Evolutionary conservation across 2,888 invertebrate genomes (phyloP).

Genomic region (Epinotia ramella): DNA sequence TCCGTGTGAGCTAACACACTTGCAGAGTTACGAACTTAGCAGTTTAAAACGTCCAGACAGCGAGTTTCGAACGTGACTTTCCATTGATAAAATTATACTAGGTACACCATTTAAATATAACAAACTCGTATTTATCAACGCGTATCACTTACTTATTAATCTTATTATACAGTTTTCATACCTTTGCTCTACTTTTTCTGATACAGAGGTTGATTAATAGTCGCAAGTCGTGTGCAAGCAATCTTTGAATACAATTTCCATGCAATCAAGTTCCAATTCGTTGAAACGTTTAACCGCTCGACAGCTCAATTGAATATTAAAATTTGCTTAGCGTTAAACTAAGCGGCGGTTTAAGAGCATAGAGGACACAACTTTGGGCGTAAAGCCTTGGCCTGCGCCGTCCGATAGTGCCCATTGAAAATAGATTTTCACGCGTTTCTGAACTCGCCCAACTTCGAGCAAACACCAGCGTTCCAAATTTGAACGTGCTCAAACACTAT

Average conservation of each 20-base stretch:
- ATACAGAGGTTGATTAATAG: slow-evolving; percentile 16
- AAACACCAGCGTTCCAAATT: slow-evolving; percentile 63
- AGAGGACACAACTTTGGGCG: slow-evolving; percentile 76
- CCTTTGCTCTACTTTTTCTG: background rate
- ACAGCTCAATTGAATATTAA: slow-evolving; percentile 83
- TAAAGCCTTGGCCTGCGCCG: slow-evolving; percentile 79
- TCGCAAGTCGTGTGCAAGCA: slow-evolving; percentile 19
- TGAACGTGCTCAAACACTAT: slow-evolving; percentile 32
- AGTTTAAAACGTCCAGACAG: slow-evolving; percentile 73
- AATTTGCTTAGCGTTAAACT: slow-evolving; percentile 80
- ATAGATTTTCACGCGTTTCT: slow-evolving; percentile 80
- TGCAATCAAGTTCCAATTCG: slow-evolving; percentile 43
- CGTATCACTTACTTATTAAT: background rate
- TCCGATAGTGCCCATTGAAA: slow-evolving; percentile 84
- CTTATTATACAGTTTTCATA: background rate
- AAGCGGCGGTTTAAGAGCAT: slow-evolving; percentile 72
- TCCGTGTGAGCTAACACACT: slow-evolving; percentile 69
- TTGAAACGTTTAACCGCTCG: slow-evolving; percentile 48
- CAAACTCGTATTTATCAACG: slow-evolving; percentile 3
- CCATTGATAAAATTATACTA: slow-evolving; percentile 61
- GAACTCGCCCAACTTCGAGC: slow-evolving; percentile 66
- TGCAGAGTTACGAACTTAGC: slow-evolving; percentile 64
- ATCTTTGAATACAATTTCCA: slow-evolving; percentile 34
- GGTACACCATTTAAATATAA: slow-evolving; percentile 37
- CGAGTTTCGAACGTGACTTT: slow-evolving; percentile 64